A percentile compares a stretch with the other conserved stretches of the same genome.
Evolutionary conservation across 2,888 invertebrate genomes (phyloP).

Genomic region (Athetis lepigone): DNA sequence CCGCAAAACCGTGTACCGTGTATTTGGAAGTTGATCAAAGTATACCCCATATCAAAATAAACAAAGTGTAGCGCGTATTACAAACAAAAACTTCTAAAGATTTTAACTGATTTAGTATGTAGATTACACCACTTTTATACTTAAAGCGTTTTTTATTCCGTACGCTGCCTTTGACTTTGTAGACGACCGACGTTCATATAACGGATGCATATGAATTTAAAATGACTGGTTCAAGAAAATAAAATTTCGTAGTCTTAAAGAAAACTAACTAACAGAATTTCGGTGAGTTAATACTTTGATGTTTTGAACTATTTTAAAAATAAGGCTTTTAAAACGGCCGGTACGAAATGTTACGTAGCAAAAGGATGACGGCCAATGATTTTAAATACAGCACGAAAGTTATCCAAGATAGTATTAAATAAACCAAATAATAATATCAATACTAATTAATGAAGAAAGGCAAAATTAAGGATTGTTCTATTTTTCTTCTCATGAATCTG

Average conservation of each 20-base stretch:
- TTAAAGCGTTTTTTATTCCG: slow-evolving; percentile 20
- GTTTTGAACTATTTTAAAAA: not conserved
- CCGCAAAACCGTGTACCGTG: no score
- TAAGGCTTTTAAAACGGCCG: slow-evolving; percentile 1
- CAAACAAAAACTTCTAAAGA: slow-evolving; percentile 13
- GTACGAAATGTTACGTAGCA: not conserved
- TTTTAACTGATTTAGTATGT: slow-evolving; percentile 41
- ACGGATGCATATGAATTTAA: slow-evolving; percentile 20
- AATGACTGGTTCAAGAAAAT: not conserved
- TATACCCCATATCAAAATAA: no score
- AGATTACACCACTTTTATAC: slow-evolving; percentile 31
- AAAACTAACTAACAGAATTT: no score
- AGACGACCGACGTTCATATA: slow-evolving; percentile 17
- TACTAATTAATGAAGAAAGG: no score
- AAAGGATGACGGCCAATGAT: no score
- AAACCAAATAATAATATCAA: not conserved
- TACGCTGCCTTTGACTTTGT: slow-evolving; percentile 14
- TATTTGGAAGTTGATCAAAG: slow-evolving; percentile 7
- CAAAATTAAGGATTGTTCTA: no score
- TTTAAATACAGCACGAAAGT: slow-evolving; percentile 21
- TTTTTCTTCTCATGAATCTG: no score
- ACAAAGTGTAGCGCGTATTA: not conserved
- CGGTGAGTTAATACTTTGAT: no score
- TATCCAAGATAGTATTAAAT: slow-evolving; percentile 1
- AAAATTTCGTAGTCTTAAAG: no score